Percentiles rank a stretch among this genome's conserved stretches.
These are phyloP conservation scores for Archaeoteleia sp. DNA, from an alignment of 2,888 invertebrate genomes.

Conservation along the genomic window DNA sequence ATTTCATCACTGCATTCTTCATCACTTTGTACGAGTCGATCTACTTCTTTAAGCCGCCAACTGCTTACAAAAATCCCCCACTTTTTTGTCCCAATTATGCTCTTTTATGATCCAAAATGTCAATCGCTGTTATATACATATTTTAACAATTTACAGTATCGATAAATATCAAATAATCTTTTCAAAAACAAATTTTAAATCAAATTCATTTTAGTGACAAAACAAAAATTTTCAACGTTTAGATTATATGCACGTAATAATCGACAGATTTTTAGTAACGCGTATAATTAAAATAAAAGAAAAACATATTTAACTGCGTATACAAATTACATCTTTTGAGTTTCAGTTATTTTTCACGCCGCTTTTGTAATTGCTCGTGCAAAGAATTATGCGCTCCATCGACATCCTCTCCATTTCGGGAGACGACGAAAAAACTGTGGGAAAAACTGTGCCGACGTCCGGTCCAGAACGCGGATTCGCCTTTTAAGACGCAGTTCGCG, in stretches of 20 bases:
- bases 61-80: constrained; percentile 35
- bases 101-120: no score
- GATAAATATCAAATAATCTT: no score
- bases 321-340: constrained; percentile 13
- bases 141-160: no score
- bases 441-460: constrained; percentile 45
- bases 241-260: no score
- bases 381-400: constrained; percentile 15
- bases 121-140: no score
- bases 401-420: constrained; percentile 24
- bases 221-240: no score
- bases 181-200: no score
- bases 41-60: constrained; percentile 34
- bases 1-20: constrained; percentile 48
- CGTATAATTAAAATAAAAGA: no score
- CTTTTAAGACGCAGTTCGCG: constrained; percentile 37
- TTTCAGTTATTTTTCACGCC: constrained; percentile 5
- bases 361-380: constrained; percentile 17
- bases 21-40: constrained; percentile 32
- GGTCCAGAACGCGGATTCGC: constrained; percentile 39
- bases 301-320: constrained; percentile 21
- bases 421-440: constrained; percentile 31
- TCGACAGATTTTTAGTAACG: no score
- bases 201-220: no score
- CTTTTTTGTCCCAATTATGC: no score